phyloP scores from a whole-genome alignment of 2,113 vertebrate species.

The Spea bombifrons region DNA sequence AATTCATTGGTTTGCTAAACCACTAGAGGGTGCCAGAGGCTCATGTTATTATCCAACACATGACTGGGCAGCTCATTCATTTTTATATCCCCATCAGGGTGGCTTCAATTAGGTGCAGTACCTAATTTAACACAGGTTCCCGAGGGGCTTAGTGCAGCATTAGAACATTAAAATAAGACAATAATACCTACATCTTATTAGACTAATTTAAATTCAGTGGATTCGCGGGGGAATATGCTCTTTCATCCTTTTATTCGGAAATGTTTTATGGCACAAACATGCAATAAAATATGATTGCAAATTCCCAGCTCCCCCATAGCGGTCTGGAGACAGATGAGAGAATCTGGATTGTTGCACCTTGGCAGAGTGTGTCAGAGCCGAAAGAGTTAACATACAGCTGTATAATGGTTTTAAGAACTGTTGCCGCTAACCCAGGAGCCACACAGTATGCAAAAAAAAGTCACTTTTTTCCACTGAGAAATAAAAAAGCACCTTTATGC shows the following conservation, averaged over 20 bases:
- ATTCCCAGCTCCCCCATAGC: not conserved
- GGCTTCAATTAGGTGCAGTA: constrained; percentile 47
- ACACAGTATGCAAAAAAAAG: not conserved
- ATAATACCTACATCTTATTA: constrained; percentile 50
- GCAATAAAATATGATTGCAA: constrained; percentile 41
- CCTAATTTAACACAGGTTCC: constrained; percentile 44
- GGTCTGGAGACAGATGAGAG: not conserved
- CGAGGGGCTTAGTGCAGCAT: constrained; percentile 33
- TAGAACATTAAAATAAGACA: constrained; percentile 49
- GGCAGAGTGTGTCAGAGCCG: not conserved
- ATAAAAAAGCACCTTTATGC: not conserved
- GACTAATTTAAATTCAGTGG: constrained; percentile 43
- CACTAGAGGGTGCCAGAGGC: constrained; percentile 71
- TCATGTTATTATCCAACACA: constrained; percentile 46
- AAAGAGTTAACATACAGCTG: not conserved
- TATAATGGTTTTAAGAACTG: not conserved
- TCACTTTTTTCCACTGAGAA: not conserved
- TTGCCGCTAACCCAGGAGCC: not conserved
- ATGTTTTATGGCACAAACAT: constrained; percentile 37
- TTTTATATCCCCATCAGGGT: constrained; percentile 49
- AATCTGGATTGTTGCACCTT: not conserved
- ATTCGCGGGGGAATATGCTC: constrained; percentile 32
- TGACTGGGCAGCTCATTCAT: constrained; percentile 44
- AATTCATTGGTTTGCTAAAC: constrained; percentile 34
- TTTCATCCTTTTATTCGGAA: constrained; percentile 16